These are phyloP conservation scores for Ethmia dodecea DNA, from an alignment of 2,888 invertebrate species.

Conservation along the genomic window DNA sequence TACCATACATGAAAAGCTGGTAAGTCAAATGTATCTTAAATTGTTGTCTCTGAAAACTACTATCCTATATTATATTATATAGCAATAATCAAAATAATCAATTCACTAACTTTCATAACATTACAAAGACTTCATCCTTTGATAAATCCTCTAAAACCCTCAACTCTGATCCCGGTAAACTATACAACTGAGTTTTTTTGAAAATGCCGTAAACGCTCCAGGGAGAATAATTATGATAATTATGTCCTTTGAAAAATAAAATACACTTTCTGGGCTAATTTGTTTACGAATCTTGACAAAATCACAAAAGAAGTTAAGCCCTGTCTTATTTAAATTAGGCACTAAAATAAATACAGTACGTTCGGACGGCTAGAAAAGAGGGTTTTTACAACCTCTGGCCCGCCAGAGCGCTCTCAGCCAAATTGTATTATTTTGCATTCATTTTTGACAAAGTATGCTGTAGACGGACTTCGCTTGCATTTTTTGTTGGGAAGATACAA, in stretches of 20 bases:
- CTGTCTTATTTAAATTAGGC: constrained; percentile 72
- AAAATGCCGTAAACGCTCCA: too few species aligned
- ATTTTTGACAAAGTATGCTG: constrained; percentile 66
- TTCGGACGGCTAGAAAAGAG: constrained; percentile 44
- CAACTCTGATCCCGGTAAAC: too few species aligned
- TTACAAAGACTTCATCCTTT: too few species aligned
- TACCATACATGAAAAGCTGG: too few species aligned
- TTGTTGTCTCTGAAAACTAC: too few species aligned
- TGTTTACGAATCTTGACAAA: constrained; percentile 60
- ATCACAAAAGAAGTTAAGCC: constrained; percentile 64
- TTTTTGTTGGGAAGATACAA: constrained; percentile 27
- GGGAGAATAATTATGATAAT: too few species aligned
- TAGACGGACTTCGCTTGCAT: constrained; percentile 31
- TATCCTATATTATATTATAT: too few species aligned
- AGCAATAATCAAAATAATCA: too few species aligned
- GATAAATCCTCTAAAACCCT: too few species aligned
- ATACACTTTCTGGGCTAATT: constrained; percentile 56
- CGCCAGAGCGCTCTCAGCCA: constrained; percentile 54
- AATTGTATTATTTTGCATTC: constrained; percentile 77
- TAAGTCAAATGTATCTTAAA: too few species aligned
- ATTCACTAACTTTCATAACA: too few species aligned
- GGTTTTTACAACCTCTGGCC: constrained; percentile 55
- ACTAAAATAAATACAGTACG: constrained; percentile 65
- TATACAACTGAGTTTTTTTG: too few species aligned
- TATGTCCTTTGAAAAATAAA: constrained; percentile 33